phyloP scores from a whole-genome alignment of 2,113 vertebrate genomes.

The Sylvia atricapilla region DNA sequence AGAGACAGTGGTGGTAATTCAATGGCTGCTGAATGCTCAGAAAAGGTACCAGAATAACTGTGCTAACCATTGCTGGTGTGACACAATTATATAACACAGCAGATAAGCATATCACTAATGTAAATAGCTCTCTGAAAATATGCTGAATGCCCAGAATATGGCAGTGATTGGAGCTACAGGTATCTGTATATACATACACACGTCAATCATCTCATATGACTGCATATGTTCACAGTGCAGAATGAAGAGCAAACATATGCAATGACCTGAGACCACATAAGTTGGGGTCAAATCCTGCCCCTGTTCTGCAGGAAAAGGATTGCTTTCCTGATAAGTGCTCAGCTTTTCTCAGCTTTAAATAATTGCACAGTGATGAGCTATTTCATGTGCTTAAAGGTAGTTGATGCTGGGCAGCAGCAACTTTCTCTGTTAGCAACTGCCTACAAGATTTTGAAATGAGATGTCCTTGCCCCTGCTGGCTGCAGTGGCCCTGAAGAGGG shows the following conservation, averaged over 20 bases:
- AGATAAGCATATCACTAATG: not conserved
- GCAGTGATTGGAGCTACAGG: not conserved
- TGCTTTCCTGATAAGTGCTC: not conserved
- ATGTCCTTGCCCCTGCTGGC: not conserved
- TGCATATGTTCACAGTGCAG: not conserved
- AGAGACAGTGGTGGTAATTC: not conserved
- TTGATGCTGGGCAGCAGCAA: not conserved
- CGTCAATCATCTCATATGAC: not conserved
- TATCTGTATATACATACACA: not conserved
- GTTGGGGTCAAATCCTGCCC: not conserved
- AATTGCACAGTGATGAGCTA: not conserved
- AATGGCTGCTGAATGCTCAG: not conserved
- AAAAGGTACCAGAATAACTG: not conserved
- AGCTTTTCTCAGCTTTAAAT: not conserved
- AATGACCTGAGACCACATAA: not conserved
- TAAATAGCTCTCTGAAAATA: not conserved
- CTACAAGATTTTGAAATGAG: not conserved
- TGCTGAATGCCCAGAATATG: not conserved
- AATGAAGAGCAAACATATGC: not conserved
- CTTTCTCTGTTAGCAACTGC: not conserved
- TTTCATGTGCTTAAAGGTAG: not conserved
- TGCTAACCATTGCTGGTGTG: not conserved
- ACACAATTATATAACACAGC: not conserved
- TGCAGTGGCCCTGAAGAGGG: not conserved
- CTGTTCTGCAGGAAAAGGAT: not conserved